Evolutionary conservation across 2,888 invertebrate species (phyloP), one percentile per base, ranked within the genome.

Genomic region (Operophtera brumata): DNA sequence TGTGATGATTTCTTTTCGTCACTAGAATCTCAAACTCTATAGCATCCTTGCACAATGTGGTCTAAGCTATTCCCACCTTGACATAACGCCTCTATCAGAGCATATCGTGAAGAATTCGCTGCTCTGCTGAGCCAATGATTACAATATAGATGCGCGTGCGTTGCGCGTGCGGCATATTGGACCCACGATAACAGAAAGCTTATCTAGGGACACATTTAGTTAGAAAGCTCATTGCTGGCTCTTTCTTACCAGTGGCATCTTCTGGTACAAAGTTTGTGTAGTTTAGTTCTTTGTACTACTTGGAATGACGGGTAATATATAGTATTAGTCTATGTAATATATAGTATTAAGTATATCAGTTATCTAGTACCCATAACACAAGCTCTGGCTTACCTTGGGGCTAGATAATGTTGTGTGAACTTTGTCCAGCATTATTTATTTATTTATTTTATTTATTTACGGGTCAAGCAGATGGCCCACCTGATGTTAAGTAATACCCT

Each of bases 121-220:
- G 57, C 41, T 34, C 20, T 37, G 35, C 13, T 39, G 47, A 47
- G 35, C 28, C 41, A 54, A 41, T 51, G 49, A 62, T 62, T 52
- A 52, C 50, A 56, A 54, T 61, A 56, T 40, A 54, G 76, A 69
- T 74, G 64, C 70, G 62, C 45, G 56, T 69, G 65, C 40, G 57
- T 69, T 74, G 64, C 70, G 62, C 45, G 56, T 69, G 65, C 40
- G 57, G 59, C 61, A 59, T 73, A 70, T 72, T 71, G 65, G 65
- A 60, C 53, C 66, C 67, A 68, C 39, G 77, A 77, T 86, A 86
- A 83, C 82, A 75, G 85, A 86, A 84, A 85, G 82, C 73, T 81
- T 84, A 49, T 54, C 49, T 7, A 30, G 20, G 47, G 20, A 9
- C 26, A 13, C 14, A 47, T 30, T 47, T 13, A 14, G 13, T 12